Conservation (phyloP, 2,113 vertebrate genomes). For the Aspiorhynchus laticeps region DNA sequence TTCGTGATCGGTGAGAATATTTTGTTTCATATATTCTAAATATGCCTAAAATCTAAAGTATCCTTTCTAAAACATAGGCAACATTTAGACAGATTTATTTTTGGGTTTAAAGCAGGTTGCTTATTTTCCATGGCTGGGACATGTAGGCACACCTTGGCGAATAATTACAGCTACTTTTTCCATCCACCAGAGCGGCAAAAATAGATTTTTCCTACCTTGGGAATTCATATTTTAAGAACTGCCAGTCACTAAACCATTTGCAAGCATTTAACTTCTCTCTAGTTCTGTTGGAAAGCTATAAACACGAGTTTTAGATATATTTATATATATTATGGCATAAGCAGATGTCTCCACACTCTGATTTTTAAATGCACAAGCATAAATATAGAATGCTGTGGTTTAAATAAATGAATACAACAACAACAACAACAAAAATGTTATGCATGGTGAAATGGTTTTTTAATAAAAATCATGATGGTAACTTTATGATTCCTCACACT, state of each 20-base stretch:
- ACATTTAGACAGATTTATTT: not conserved
- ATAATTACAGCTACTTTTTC: slow-evolving; percentile 6
- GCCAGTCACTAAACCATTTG: slow-evolving; percentile 7
- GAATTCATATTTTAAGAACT: slow-evolving; percentile 29
- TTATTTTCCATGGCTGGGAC: not conserved
- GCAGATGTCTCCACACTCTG: not conserved
- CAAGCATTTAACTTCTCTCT: not conserved
- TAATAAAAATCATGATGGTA: not conserved
- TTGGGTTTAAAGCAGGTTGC: not conserved
- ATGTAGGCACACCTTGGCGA: not conserved
- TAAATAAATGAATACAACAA: not conserved
- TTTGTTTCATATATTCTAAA: not conserved
- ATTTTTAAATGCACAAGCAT: not conserved
- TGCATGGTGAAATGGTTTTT: not conserved
- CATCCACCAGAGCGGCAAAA: not conserved
- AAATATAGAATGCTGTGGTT: not conserved
- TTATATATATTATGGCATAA: not conserved
- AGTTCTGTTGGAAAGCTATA: not conserved
- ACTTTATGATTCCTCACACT: not conserved
- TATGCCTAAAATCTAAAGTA: not conserved
- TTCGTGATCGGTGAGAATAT: not conserved
- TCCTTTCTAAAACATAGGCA: not conserved
- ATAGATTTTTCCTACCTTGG: slow-evolving; percentile 29
- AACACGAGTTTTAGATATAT: not conserved
- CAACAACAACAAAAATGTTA: not conserved